These are phyloP conservation scores for Herpailurus yagouaroundi DNA, from an alignment of 2,113 vertebrate species.

Conservation along the genomic window DNA sequence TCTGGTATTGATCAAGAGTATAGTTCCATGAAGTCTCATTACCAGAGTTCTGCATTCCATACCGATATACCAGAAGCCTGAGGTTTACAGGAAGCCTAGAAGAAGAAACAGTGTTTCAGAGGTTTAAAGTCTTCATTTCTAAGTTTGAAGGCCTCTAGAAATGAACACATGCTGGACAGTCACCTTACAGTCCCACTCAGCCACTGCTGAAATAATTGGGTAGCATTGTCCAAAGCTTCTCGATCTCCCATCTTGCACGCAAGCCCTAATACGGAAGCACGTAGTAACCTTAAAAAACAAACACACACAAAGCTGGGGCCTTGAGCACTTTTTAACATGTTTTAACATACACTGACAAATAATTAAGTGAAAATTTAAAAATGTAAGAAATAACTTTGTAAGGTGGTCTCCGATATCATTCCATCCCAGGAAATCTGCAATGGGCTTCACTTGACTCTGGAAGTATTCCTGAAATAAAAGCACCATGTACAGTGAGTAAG, in stretches of 20 bases:
- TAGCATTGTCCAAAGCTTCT: constrained; percentile 84
- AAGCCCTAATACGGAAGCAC: constrained; percentile 89
- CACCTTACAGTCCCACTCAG: constrained; percentile 77
- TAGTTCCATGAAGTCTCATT: constrained; percentile 87
- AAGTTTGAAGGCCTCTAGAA: background rate
- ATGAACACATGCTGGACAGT: constrained; percentile 3
- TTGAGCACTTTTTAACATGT: background rate
- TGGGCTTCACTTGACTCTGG: constrained; percentile 84
- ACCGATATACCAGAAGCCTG: constrained; percentile 93
- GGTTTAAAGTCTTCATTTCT: constrained; percentile 10
- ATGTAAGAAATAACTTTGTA: constrained; percentile 72
- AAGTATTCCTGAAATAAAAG: constrained; percentile 88
- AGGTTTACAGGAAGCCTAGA: constrained; percentile 91
- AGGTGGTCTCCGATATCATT: constrained; percentile 81
- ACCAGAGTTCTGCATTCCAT: constrained; percentile 94
- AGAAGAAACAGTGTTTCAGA: constrained; percentile 58
- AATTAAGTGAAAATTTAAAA: constrained; percentile 25
- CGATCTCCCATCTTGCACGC: constrained; percentile 90
- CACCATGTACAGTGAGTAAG: background rate
- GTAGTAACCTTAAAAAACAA: constrained; percentile 89
- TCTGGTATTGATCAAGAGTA: constrained; percentile 90
- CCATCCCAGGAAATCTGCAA: constrained; percentile 86
- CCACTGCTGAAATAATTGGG: constrained; percentile 89
- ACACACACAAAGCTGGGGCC: background rate
- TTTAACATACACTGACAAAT: background rate